Conservation (phyloP, 2,797 vertebrate genomes). For the Semotilus atromaculatus region DNA sequence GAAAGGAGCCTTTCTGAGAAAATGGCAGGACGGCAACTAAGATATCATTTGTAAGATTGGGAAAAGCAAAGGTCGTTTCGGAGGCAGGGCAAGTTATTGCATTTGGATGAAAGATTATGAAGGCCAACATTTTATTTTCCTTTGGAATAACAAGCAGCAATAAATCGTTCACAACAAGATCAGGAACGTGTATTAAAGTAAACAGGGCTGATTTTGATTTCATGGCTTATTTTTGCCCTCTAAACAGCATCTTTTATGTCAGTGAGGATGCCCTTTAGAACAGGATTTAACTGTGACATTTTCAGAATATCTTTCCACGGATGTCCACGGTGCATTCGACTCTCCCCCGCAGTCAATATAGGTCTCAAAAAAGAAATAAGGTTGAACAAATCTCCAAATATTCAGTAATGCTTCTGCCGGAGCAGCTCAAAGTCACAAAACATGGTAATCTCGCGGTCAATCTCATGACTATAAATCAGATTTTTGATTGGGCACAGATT, state of each 20-base stretch:
- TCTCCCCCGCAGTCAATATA: not conserved
- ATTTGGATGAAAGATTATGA: slow-evolving; percentile 9
- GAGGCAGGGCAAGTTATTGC: not conserved
- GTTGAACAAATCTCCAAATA: slow-evolving; percentile 27
- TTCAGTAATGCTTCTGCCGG: slow-evolving; percentile 5
- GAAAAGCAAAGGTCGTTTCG: not conserved
- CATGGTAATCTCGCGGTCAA: slow-evolving; percentile 37
- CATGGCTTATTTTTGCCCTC: not conserved
- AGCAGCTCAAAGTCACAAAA: slow-evolving; percentile 40
- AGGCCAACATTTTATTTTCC: slow-evolving; percentile 18
- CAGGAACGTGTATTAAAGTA: not conserved
- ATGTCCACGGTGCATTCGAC: not conserved
- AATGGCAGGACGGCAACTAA: not conserved
- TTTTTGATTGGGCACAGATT: slow-evolving; percentile 39
- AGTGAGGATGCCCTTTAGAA: slow-evolving; percentile 40
- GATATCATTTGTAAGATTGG: not conserved
- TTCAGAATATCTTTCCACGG: not conserved
- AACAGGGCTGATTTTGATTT: not conserved
- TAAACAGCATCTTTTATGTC: slow-evolving; percentile 34
- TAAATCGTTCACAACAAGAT: slow-evolving; percentile 2
- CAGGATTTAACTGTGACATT: slow-evolving; percentile 46
- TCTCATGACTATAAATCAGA: slow-evolving; percentile 52
- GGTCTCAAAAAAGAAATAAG: not conserved
- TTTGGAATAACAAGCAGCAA: not conserved
- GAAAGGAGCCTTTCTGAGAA: not conserved